A percentile compares a stretch with the other conserved stretches of the same genome.
Evolutionary conservation across 2,888 invertebrate genomes (phyloP).

Genomic region (Brachynemurus nebulosus): DNA sequence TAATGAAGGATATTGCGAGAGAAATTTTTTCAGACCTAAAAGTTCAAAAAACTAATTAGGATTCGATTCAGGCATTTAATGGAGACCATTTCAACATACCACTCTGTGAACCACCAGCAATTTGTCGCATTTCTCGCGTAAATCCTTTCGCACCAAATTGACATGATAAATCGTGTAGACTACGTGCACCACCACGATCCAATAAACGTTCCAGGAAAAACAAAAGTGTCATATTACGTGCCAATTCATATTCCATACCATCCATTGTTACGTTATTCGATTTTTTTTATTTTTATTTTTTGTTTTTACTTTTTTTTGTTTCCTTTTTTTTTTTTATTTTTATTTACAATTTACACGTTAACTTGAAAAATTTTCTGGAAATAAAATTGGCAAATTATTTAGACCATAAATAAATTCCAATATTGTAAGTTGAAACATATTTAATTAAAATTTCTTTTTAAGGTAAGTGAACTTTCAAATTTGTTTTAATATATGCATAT

Average conservation of each 20-base stretch:
- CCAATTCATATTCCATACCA: conserved; percentile 86
- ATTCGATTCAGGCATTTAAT: no score
- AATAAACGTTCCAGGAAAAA: conserved; percentile 97
- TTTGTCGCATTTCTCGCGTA: conserved; percentile 96
- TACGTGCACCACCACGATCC: conserved; percentile 91
- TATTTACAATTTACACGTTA: background rate
- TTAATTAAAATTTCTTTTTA: no score
- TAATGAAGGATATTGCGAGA: conserved; percentile 90
- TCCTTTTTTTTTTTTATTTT: background rate
- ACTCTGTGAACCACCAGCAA: conserved; percentile 89
- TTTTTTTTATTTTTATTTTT: background rate
- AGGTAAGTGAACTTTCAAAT: no score
- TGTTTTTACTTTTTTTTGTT: background rate
- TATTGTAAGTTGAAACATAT: no score
- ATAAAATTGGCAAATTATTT: no score
- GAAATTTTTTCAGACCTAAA: conserved; percentile 83
- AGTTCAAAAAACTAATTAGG: no score
- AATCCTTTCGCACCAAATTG: conserved; percentile 99
- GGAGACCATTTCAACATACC: no score
- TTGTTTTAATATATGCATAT: no score
- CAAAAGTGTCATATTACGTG: conserved; percentile 87
- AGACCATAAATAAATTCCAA: no score
- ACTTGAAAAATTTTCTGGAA: no score
- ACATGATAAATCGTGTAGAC: conserved; percentile 94
- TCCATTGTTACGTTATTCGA: conserved; percentile 54